Base-by-base conservation (phyloP, 2,888 invertebrate genomes). In the Himalopsyche kuldschensis region DNA sequence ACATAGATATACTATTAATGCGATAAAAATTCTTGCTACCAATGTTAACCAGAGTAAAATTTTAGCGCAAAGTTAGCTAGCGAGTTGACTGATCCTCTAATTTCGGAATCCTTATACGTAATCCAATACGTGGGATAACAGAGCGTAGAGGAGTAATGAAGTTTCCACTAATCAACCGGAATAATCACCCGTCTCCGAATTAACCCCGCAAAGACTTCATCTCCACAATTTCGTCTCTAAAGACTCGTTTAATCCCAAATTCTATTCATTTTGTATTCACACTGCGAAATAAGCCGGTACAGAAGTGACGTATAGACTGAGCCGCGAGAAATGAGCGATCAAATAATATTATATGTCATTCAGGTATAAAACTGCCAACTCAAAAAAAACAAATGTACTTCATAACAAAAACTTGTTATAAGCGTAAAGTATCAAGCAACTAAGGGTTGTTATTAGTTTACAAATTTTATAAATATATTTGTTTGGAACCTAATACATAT, bases 231-330 rank as follows among this genome's bases (percentile, higher is more conserved):
- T 69, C 75, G 84, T 84, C 85, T 85, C 85, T 80, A 78, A 83
- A 84, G 85, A 84, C 84, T 82, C 84, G 80, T 85, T 81, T 84
- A 84, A 85, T 85, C 75, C 80, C 75, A 83, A 83, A 85, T 85
- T 85, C 85, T 80, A 84, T 85, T 84, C 84, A 85, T 85, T 85
- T 84, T 79, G 85, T 84, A 85, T 85, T 85, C 85, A 81, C 80
- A 63, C 76, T 82, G 82, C 82, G 78, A 77, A 82, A 84, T 69
- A 77, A 77, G n/a, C 48, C 75, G 31, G 80, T 82, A 83, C 69
- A 11, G 46, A 31, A 80, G 24, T 69, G 10, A 78, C 47, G 27
- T 78, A 10, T 78, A 27, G 15, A 41, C 15, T 41, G 15, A 15
- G 11, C 11, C 4, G 15, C 15, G 15, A 15, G 15, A 41, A 41